Base-by-base conservation (phyloP, 1,140 invertebrate species). In the Sycophila sp. region DNA sequence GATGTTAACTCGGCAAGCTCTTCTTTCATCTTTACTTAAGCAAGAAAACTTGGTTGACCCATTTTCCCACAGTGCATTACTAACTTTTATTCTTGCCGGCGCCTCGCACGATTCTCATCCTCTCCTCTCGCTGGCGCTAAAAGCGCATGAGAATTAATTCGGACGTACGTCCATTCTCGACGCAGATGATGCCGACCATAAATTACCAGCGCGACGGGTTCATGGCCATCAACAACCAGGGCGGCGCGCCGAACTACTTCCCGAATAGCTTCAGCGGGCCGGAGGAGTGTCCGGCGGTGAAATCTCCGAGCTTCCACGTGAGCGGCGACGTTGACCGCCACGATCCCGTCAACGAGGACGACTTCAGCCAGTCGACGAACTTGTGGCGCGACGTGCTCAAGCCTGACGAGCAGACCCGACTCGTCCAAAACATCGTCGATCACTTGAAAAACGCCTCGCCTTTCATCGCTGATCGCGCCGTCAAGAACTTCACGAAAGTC, bases 191-290 rank as follows among this genome's bases (percentile, higher is more conserved):
- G 6, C 83, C 83, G 7, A 67, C 72, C 1, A 83, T 84, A 38
- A 97, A 98, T 82, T 97, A 94, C 82, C 94, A 97, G 83, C 90
- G 97, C 38, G 97, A 98, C 86, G 97, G 97, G 2, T 87, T 90
- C 8, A 91, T 91, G 87, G 84, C 87, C 11, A 81, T 88, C 15
- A 82, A 87, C 76, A 92, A 91, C 77, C 90, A 94, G 88, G 91
- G 88, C 45, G 93, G 92, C 38, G 92, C 93, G 13, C 97, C 97
- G 1, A 98, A 98, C 85, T 99, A 98, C 82, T 97, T 91, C 87
- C 98, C 98, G 0, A 99, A 99, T 84, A 98, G 96, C 70, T 99
- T 98, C 84, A 86, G 87, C 70, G 96, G 96, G 0, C 95, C 96
- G 0, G 83, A 88, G 32, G 89, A 91, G 36, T 84, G 81, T 63